Evolutionary conservation across 2,113 vertebrate genomes (phyloP), one percentile per base, ranked within the genome.

Genomic region (Chamaetylas fuelleborni): DNA sequence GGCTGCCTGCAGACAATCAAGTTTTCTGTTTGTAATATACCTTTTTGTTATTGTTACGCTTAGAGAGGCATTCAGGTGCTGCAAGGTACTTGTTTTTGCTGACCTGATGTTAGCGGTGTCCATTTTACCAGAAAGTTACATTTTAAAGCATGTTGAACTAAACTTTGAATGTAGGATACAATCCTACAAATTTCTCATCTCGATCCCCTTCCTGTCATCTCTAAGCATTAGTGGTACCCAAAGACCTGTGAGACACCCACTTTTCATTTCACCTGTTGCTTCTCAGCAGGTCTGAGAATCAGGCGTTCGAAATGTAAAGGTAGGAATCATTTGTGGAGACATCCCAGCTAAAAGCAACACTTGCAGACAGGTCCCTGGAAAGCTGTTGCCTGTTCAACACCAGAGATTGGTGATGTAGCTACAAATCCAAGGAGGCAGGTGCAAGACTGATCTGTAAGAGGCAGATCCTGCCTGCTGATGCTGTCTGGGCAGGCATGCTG

Each of bases 361-460:
- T 28, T 40, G 11, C 33, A 56, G 33, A 47, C 31, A 29, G 17
- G 14, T 87, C 25, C 23, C 65, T 57, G 34, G 29, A 16, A 48
- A 45, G 42, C 2, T 78, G n/a, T 9, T 80, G 47, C n/a, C 13
- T 17, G 28, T 8, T 45, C 31, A 76, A 0, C 6, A 6, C 19
- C 43, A 34, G 47, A 57, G 26, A 56, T 18, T 0, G 0, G 13
- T 34, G 58, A 61, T 19, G 8, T 6, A 51, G 16, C n/a, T 20
- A 22, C 33, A 76, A 17, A 29, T 14, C 10, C 34, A 29, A 11
- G 3, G 34, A 67, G 67, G n/a, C 1, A 62, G 34, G 18, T 47
- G 40, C 25, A 54, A 67, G 74, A 29, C 10, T 1, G 1, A 23
- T 54, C 15, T 43, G 26, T 13, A n/a, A 34, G 13, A 28, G 25